These are phyloP conservation scores for Sericinus montela DNA, from an alignment of 2,888 invertebrate species.

Conservation along the genomic window DNA sequence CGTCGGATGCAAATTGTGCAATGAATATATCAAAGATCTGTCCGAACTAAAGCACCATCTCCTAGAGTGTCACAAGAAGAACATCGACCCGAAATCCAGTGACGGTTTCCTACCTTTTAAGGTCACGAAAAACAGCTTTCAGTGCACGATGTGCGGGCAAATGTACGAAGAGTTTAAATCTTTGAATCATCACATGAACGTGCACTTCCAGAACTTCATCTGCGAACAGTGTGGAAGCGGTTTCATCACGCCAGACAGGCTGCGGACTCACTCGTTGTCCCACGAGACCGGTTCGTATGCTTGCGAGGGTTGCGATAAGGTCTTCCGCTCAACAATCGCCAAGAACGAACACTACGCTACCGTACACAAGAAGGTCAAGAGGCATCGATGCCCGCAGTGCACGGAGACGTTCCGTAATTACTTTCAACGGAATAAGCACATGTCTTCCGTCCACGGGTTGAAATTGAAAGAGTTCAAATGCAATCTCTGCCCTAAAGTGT, in stretches of 20 bases:
- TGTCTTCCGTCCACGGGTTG: constrained; percentile 51
- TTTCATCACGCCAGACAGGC: constrained; percentile 58
- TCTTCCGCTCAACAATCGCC: constrained; percentile 65
- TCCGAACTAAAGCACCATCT: constrained; percentile 49
- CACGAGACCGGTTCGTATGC: constrained; percentile 57
- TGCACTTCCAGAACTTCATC: constrained; percentile 66
- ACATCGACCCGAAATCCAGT: constrained; percentile 40
- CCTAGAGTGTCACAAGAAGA: constrained; percentile 42
- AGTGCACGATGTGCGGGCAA: constrained; percentile 52
- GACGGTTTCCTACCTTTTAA: constrained; percentile 61
- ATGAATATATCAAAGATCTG: constrained; percentile 37
- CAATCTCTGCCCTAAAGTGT: constrained; percentile 57
- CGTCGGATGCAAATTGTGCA: constrained; percentile 51
- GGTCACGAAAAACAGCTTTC: constrained; percentile 41
- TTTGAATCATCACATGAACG: constrained; percentile 69
- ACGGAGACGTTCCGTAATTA: constrained; percentile 62
- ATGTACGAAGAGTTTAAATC: constrained; percentile 56
- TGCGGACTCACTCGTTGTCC: constrained; percentile 55
- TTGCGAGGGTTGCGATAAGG: constrained; percentile 71
- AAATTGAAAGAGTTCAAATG: constrained; percentile 67
- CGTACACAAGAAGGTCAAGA: constrained; percentile 65
- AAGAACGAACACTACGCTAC: constrained; percentile 70
- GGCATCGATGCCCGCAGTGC: constrained; percentile 64
- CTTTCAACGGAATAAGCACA: constrained; percentile 65
- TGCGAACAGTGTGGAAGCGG: constrained; percentile 67